Base-by-base conservation (phyloP, 2,888 invertebrate species). In the Rutpela maculata region DNA sequence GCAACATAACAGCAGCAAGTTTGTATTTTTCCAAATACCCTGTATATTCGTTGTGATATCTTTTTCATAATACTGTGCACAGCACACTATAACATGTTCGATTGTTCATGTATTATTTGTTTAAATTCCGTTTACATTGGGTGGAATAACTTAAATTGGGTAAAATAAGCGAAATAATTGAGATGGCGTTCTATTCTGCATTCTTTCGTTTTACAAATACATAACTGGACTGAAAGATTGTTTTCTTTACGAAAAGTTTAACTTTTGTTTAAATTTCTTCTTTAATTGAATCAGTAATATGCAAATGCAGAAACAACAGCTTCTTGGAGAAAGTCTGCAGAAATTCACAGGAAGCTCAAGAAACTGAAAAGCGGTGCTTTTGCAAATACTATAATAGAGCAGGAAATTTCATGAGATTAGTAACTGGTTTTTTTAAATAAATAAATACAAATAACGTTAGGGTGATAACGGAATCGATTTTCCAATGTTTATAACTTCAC, bases 251-350 rank as follows among this genome's bases (percentile, higher is more conserved):
- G 50, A n/a, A 50, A 2, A 15, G 11, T 43, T 50, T 50, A 50
- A 50, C n/a, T 50, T 43, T n/a, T 50, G n/a, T 50, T 50, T 50
- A 50, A 50, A n/a, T n/a, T n/a, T 50, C 50, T n/a, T 50, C 50
- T n/a, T 50, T 50, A 50, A 50, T 50, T 50, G 50, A 50, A 50
- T 50, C 50, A n/a, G 50, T 4, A 15, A 50, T n/a, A 50, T 50
- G 50, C 50, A 50, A 50, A n/a, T 50, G 5, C 1, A 50, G 50
- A n/a, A 7, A 50, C 50, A 26, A 26, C 22, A 26, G 22, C 22
- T 26, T 6, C n/a, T n/a, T 6, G 15, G 15, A 50, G 43, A 43
- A 15, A 15, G 0, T 1, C 50, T n/a, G n/a, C 2, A 43, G 43
- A 15, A 50, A 50, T n/a, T 50, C 15, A 17, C 50, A 50, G 50